Evolutionary conservation across 2,797 vertebrate species (phyloP), one percentile per base, ranked within the genome.

Genomic region (Pipistrellus pygmaeus): DNA sequence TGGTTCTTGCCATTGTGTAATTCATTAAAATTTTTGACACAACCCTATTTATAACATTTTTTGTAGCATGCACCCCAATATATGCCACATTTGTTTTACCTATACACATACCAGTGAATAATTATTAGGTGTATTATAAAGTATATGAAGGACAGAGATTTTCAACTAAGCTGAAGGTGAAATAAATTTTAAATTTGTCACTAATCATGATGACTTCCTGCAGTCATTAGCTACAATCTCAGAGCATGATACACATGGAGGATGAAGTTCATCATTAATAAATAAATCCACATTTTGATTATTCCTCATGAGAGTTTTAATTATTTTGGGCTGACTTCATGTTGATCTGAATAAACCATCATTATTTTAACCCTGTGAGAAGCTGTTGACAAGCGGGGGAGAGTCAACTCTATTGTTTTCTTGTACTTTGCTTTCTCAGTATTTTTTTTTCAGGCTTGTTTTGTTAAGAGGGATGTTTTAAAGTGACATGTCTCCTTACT

Each of bases 221-320:
- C 6, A 44, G 0, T 44, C 32, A 51, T 69, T 46, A 66, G 38
- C 15, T 80, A 11, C 30, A n/a, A 4, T 73, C 64, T 77, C 14
- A 75, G 76, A 53, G 8, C 66, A 13, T 27, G 8, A 51, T 82
- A 25, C 55, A n/a, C 5, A 3, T 2, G 44, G 46, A 62, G 25
- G 41, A 27, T 85, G 30, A 82, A 32, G 20, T 53, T 80, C 30
- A 55, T 21, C 17, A 23, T 18, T 71, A 66, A 89, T 84, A 92
- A 90, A 72, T 71, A 88, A 90, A 64, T 32, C 30, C 46, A 8
- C 17, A 44, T 20, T 90, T 85, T 85, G 44, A 77, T 46, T 81
- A 71, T 66, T 84, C 30, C n/a, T 89, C 68, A 6, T 35, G 82
- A 92, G 78, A 75, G n/a, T 84, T 84, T 46, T 53, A 82, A 64